Conservation (phyloP, 2,113 vertebrate species). For the Sterna hirundo region DNA sequence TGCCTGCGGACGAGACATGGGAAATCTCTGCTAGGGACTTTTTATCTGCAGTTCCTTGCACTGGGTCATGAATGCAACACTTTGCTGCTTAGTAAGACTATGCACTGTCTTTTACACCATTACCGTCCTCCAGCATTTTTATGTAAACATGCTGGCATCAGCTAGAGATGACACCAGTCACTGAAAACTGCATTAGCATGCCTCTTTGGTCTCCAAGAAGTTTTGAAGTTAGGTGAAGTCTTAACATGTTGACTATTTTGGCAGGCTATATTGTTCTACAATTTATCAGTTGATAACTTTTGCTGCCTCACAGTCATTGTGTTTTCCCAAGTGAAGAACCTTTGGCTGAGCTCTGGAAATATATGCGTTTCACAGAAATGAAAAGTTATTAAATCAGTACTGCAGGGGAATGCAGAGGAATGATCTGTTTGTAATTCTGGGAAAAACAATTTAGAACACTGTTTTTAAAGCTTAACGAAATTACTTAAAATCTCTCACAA, state of each 20-base stretch:
- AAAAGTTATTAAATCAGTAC: conserved; percentile 74
- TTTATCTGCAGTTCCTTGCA: not conserved
- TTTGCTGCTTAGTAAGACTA: not conserved
- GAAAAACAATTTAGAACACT: conserved; percentile 67
- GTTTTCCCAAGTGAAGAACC: conserved; percentile 71
- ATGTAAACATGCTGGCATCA: not conserved
- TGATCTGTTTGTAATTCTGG: conserved; percentile 69
- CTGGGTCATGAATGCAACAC: not conserved
- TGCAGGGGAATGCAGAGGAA: conserved; percentile 65
- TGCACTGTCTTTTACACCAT: not conserved
- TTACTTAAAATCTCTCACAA: conserved; percentile 68
- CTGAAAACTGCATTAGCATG: not conserved
- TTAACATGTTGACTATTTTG: conserved; percentile 30
- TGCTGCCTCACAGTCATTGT: conserved; percentile 55
- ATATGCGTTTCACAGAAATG: conserved; percentile 54
- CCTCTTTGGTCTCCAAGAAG: not conserved
- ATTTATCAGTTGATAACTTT: conserved; percentile 68
- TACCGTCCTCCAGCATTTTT: not conserved
- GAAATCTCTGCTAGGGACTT: not conserved
- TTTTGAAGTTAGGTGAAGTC: conserved; percentile 38
- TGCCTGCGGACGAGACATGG: not conserved
- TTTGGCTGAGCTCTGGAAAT: conserved; percentile 63
- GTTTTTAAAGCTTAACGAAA: conserved; percentile 72
- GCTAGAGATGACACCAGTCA: not conserved
- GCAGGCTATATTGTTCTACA: conserved; percentile 61